Evolutionary conservation across 2,797 vertebrate genomes (phyloP).

Genomic region (Parauchenoglanis ngamensis): DNA sequence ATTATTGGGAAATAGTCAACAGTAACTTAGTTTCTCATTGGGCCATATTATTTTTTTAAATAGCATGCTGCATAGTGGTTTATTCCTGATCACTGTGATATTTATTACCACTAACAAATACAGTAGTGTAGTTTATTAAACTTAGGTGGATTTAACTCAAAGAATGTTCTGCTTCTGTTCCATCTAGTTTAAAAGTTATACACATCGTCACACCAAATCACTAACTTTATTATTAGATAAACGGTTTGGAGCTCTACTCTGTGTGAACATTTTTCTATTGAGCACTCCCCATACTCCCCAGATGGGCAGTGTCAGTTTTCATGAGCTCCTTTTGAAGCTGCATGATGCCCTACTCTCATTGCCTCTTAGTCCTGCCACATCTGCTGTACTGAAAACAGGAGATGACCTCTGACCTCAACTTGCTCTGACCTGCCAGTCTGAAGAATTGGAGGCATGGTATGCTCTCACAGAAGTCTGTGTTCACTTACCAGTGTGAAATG

Average conservation of each 20-base stretch:
- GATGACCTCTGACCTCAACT: conserved; percentile 42
- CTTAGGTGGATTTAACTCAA: background rate
- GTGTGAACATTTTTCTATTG: background rate
- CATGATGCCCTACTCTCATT: background rate
- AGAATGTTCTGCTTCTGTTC: background rate
- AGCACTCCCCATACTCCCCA: background rate
- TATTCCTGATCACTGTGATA: background rate
- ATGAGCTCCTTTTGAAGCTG: conserved; percentile 23
- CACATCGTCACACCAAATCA: background rate
- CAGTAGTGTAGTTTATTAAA: no score
- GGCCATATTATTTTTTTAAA: background rate
- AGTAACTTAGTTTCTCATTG: background rate
- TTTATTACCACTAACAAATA: background rate
- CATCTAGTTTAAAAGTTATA: background rate
- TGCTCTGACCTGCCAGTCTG: conserved; percentile 13
- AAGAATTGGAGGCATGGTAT: conserved; percentile 19
- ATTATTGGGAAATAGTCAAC: background rate
- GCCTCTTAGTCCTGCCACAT: conserved; percentile 37
- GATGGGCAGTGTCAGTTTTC: conserved; percentile 25
- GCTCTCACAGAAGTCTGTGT: conserved; percentile 42
- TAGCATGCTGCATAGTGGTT: background rate
- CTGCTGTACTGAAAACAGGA: conserved; percentile 30
- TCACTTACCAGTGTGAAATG: conserved; percentile 47
- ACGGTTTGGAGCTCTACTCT: background rate
- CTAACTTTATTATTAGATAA: background rate